phyloP scores from a whole-genome alignment of 2,797 vertebrate species.

The Echiichthys vipera region DNA sequence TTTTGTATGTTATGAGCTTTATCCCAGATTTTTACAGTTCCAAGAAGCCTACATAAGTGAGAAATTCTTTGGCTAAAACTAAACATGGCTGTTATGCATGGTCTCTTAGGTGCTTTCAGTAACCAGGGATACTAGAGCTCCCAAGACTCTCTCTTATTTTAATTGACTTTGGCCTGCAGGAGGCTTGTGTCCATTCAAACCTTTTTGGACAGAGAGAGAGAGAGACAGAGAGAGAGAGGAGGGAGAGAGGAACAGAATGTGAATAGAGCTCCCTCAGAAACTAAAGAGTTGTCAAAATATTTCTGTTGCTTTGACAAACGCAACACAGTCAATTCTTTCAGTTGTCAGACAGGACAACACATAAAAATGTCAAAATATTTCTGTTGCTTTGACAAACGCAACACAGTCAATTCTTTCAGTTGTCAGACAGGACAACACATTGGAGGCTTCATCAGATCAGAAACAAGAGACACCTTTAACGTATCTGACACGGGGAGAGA shows the following conservation, averaged over 20 bases:
- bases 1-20: constrained; percentile 34
- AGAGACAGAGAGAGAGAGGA: constrained; percentile 14
- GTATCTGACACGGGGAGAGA: too few relatives aligned
- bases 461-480: too few relatives aligned
- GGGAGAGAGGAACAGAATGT: constrained; percentile 55
- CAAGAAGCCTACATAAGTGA: constrained; percentile 32
- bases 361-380: too few relatives aligned
- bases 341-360: too few relatives aligned
- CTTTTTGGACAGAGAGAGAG: constrained; percentile 59
- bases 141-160: constrained; percentile 72
- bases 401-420: too few relatives aligned
- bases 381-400: too few relatives aligned
- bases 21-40: constrained; percentile 36
- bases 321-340: too few relatives aligned
- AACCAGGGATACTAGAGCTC: constrained; percentile 72
- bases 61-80: constrained; percentile 56
- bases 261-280: constrained; percentile 74
- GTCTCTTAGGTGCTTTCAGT: constrained; percentile 69
- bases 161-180: constrained; percentile 83
- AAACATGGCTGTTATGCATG: constrained; percentile 63
- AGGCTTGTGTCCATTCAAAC: constrained; percentile 76
- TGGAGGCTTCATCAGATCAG: too few relatives aligned
- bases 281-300: too few relatives aligned
- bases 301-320: too few relatives aligned
- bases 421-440: too few relatives aligned